Percentiles rank a stretch among this genome's conserved stretches.
Evolutionary conservation across 2,888 invertebrate species (phyloP).

Genomic region (Cerastis rubricosa): DNA sequence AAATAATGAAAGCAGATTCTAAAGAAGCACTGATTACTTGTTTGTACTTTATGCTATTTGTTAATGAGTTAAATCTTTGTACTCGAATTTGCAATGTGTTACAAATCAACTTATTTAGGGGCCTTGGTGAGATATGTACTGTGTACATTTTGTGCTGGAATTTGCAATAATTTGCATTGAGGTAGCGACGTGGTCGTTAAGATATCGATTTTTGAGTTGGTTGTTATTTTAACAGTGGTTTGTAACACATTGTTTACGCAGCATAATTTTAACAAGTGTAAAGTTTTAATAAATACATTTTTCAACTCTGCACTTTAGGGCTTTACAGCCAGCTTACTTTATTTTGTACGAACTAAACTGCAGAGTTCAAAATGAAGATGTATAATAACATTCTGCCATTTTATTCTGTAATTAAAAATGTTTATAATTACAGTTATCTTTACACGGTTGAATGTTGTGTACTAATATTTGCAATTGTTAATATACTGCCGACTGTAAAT

Average conservation of each 20-base stretch:
- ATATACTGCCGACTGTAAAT: constrained; percentile 54
- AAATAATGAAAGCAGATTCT: constrained; percentile 39
- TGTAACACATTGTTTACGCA: constrained; percentile 49
- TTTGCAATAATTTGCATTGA: constrained; percentile 22
- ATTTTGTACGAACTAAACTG: constrained; percentile 52
- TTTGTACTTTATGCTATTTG: constrained; percentile 45
- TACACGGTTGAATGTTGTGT: constrained; percentile 42
- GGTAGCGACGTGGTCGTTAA: constrained; percentile 16
- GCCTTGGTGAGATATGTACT: constrained; percentile 54
- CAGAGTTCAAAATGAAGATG: constrained; percentile 40
- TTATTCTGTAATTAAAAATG: constrained; percentile 49
- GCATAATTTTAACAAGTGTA: constrained; percentile 60
- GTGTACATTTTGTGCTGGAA: constrained; percentile 55
- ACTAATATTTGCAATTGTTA: constrained; percentile 68
- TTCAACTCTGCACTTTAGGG: constrained; percentile 50
- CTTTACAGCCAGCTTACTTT: constrained; percentile 43
- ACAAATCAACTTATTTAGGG: constrained; percentile 40
- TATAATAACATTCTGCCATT: constrained; percentile 52
- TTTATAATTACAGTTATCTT: constrained; percentile 45
- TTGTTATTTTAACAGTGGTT: constrained; percentile 34
- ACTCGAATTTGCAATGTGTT: constrained; percentile 48
- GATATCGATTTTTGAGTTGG: constrained; percentile 10
- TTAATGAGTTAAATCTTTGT: constrained; percentile 42
- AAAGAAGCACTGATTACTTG: constrained; percentile 48
- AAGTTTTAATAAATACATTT: constrained; percentile 37